Conservation (phyloP, 2,888 invertebrate species). For the Euzophera pinguis region DNA sequence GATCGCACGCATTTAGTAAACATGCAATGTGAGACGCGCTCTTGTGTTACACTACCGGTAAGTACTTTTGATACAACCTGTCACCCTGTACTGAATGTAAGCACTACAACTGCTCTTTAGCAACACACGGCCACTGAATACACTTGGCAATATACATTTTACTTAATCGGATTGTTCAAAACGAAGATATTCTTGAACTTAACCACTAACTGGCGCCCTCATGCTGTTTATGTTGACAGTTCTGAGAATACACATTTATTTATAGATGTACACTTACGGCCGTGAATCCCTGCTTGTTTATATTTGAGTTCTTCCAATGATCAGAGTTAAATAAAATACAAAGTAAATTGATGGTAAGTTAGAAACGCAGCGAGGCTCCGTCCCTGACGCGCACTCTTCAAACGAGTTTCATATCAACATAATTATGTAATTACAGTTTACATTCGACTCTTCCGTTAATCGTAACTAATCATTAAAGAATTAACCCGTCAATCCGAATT, state of each 20-base stretch:
- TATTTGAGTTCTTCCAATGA: neutral
- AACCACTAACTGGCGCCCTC: slow-evolving; percentile 22
- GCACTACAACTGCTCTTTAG: slow-evolving; percentile 16
- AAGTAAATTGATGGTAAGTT: neutral
- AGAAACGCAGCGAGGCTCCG: neutral
- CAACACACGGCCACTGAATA: slow-evolving; percentile 24
- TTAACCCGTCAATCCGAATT: neutral
- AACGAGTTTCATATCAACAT: slow-evolving; percentile 1
- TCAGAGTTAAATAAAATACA: neutral
- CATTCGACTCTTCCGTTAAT: neutral
- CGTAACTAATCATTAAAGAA: neutral
- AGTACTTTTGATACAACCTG: slow-evolving; percentile 23
- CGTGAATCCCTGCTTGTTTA: slow-evolving; percentile 7
- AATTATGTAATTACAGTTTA: neutral
- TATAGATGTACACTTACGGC: slow-evolving; percentile 4
- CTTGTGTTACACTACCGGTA: slow-evolving; percentile 38
- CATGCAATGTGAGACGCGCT: slow-evolving; percentile 50
- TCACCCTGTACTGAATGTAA: slow-evolving; percentile 11
- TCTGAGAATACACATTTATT: slow-evolving; percentile 4
- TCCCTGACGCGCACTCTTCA: neutral
- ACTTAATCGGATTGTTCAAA: neutral
- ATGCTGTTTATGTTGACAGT: slow-evolving; percentile 10
- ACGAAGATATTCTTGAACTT: neutral
- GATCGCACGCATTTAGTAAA: slow-evolving; percentile 45
- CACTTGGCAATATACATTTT: neutral